A percentile compares a stretch with the other conserved stretches of the same genome.
phyloP scores from a whole-genome alignment of 2,113 vertebrate genomes.

The Atractosteus spatula region DNA sequence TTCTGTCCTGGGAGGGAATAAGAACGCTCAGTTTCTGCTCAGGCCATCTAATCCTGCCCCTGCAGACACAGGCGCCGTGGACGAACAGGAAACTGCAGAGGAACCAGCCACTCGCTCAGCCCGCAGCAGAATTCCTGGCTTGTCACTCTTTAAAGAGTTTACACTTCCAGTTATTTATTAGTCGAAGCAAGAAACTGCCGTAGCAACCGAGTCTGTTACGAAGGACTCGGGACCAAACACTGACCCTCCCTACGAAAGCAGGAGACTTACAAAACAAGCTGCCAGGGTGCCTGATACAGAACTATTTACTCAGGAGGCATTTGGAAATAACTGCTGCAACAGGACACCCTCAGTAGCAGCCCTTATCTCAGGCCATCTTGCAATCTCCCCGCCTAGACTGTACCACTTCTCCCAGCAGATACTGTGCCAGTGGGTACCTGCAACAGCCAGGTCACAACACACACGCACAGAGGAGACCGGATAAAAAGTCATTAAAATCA shows the following conservation, averaged over 20 bases:
- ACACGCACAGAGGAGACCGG: too few relatives aligned
- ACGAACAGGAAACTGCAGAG: conserved; percentile 66
- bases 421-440: too few relatives aligned
- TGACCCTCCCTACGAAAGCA: conserved; percentile 44
- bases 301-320: too few relatives aligned
- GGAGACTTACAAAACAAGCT: too few relatives aligned
- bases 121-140: conserved; percentile 40
- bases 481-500: too few relatives aligned
- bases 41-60: neutral
- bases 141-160: conserved; percentile 1
- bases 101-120: conserved; percentile 44
- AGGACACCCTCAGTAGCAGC: conserved; percentile 57
- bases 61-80: conserved; percentile 23
- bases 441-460: conserved; percentile 42
- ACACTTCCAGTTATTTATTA: conserved; percentile 48
- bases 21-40: neutral
- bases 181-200: conserved; percentile 26
- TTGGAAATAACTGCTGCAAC: conserved; percentile 55
- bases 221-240: neutral
- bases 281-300: too few relatives aligned
- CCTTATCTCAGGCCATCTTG: conserved; percentile 40
- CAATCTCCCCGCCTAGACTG: conserved; percentile 61
- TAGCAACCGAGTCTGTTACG: conserved; percentile 9
- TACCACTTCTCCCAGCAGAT: conserved; percentile 20
- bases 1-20: too few relatives aligned